These are phyloP conservation scores for Drusus annulatus DNA, from an alignment of 1,140 invertebrate genomes.

Conservation along the genomic window DNA sequence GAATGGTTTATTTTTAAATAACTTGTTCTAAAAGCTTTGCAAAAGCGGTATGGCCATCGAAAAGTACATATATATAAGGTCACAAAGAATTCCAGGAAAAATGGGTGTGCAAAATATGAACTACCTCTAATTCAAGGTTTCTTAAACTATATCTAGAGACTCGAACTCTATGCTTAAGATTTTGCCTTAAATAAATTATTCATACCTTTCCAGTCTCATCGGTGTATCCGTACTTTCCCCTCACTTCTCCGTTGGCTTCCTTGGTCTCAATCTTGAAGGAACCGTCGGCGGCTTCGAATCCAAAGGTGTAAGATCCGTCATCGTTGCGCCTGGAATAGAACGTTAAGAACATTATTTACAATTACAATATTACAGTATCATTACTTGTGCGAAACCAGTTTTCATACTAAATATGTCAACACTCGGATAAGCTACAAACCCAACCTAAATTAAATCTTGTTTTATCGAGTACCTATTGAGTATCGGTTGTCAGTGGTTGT, in stretches of 20 bases:
- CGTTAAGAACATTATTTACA: no score
- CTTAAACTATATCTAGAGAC: neutral
- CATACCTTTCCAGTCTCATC: constrained; percentile 80
- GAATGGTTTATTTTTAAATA: no score
- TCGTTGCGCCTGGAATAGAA: constrained; percentile 81
- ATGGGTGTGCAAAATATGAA: no score
- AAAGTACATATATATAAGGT: no score
- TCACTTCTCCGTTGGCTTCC: constrained; percentile 82
- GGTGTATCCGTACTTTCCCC: constrained; percentile 90
- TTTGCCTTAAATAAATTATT: neutral
- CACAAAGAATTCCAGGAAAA: no score
- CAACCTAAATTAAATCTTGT: neutral
- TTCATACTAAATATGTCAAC: neutral
- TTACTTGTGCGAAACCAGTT: neutral
- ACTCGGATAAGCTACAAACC: neutral
- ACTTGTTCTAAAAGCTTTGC: no score
- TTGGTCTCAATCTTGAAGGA: constrained; percentile 92
- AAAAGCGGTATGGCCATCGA: no score
- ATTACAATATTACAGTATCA: neutral
- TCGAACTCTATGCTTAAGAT: neutral
- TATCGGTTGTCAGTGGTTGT: no score
- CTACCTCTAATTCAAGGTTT: no score
- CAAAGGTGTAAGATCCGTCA: constrained; percentile 90
- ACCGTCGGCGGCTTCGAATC: constrained; percentile 88
- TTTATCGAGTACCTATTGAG: no score